These are phyloP conservation scores for Lophotriccus pileatus DNA, from an alignment of 2,797 vertebrate species.

Conservation along the genomic window DNA sequence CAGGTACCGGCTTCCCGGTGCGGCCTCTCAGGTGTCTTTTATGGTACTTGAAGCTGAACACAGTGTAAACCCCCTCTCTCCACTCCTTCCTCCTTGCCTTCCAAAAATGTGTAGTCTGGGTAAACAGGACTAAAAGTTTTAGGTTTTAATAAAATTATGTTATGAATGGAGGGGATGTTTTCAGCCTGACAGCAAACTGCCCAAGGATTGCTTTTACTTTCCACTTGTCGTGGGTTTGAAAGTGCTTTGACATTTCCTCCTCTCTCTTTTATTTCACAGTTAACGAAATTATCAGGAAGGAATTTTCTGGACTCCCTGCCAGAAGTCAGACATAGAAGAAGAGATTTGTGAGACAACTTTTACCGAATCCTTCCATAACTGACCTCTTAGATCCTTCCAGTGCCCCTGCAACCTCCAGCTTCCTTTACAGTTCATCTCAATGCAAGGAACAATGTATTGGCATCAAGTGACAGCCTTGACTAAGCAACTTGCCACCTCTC, in stretches of 20 bases:
- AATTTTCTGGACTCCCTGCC: conserved; percentile 92
- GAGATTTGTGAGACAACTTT: conserved; percentile 68
- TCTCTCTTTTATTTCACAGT: conserved; percentile 79
- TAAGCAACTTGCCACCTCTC: conserved; percentile 51
- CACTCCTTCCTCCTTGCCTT: background rate
- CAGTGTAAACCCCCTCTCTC: background rate
- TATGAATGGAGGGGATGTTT: background rate
- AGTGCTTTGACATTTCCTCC: conserved; percentile 41
- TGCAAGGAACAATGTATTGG: conserved; percentile 64
- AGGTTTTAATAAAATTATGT: background rate
- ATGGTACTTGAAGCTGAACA: background rate
- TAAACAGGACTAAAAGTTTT: background rate
- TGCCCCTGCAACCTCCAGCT: conserved; percentile 57
- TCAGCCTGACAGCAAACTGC: background rate
- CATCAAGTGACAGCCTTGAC: conserved; percentile 48
- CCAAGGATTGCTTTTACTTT: background rate
- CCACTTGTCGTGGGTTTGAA: background rate
- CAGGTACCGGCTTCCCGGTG: background rate
- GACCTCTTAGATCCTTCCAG: conserved; percentile 62
- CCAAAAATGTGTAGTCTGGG: background rate
- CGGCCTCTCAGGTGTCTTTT: background rate
- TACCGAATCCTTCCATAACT: conserved; percentile 58
- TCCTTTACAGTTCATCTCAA: conserved; percentile 53
- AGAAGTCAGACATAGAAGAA: conserved; percentile 89
- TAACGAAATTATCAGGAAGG: conserved; percentile 99